Evolutionary conservation across 2,797 vertebrate species (phyloP).

Genomic region (Coluber constrictor): DNA sequence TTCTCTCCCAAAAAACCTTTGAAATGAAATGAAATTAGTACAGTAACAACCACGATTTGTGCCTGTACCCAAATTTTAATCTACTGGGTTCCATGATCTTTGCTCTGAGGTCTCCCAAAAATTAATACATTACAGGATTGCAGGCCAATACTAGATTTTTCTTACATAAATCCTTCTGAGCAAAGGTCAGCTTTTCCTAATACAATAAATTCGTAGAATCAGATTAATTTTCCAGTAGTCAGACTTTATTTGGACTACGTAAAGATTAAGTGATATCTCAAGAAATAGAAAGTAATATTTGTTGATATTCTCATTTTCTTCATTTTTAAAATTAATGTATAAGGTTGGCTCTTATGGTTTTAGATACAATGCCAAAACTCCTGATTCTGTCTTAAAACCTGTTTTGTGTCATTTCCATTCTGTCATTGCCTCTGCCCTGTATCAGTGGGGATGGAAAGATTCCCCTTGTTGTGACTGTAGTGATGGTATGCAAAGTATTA

Average conservation of each 20-base stretch:
- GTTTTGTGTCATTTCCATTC: conserved; percentile 7
- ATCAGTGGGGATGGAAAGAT: background rate
- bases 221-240: background rate
- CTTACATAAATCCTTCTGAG: background rate
- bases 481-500: background rate
- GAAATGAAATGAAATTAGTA: background rate
- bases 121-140: background rate
- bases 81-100: background rate
- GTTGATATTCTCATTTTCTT: background rate
- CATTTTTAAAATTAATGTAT: background rate
- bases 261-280: background rate
- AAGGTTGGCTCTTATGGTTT: background rate
- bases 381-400: background rate
- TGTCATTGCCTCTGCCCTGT: background rate
- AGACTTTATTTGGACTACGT: background rate
- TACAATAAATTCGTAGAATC: background rate
- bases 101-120: background rate
- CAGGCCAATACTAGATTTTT: background rate
- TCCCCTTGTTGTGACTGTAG: background rate
- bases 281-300: background rate
- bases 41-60: background rate
- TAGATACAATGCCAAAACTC: background rate
- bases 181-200: background rate
- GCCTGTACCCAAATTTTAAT: background rate
- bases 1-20: background rate